Base-by-base conservation (phyloP, 2,888 invertebrate species). In the Lochmaea crataegi region DNA sequence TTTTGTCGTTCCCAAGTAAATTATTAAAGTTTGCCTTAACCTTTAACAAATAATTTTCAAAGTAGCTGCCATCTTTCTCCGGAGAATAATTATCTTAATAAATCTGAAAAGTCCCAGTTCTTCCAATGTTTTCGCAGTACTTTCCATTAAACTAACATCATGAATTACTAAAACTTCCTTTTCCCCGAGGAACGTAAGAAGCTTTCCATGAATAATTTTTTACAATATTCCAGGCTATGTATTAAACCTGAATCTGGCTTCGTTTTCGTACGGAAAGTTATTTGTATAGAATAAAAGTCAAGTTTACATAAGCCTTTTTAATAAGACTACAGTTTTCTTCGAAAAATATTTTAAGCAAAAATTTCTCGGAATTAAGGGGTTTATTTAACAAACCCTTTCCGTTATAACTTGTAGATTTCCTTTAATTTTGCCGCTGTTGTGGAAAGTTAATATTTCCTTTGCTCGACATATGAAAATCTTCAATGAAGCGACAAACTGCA, bases 201-300 rank as follows among this genome's bases (percentile, higher is more conserved):
- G 67, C 42, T 68, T 61, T 61, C 16, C 68, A 61, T 68, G 51
- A 68, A 68, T 68, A 68, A 10, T 68, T 68, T 68, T 68, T 51
- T 42, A 22, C 18, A 45, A 67, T 57, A 57, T 32, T 58, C n/a
- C 51, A 26, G 22, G 57, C 9, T 58, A 57, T 45, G 41, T 48
- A 18, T 51, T 42, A 53, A 53, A 18, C 53, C 9, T 9, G 53
- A 18, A n/a, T 48, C 53, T 45, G 12, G 10, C 18, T 38, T 38
- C 0, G 26, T 51, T 32, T 41, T 12, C 41, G 41, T 41, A 10
- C 7, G 41, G 41, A 41, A 41, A 2, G 11, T 41, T 41, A 41
- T 41, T 41, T 41, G 41, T 41, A 41, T 41, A 41, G 41, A 41
- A 41, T 41, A n/a, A n/a, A n/a, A n/a, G n/a, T n/a, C n/a, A n/a